These are phyloP conservation scores for Thereva nobilitata DNA, from an alignment of 2,888 invertebrate species.

Conservation along the genomic window DNA sequence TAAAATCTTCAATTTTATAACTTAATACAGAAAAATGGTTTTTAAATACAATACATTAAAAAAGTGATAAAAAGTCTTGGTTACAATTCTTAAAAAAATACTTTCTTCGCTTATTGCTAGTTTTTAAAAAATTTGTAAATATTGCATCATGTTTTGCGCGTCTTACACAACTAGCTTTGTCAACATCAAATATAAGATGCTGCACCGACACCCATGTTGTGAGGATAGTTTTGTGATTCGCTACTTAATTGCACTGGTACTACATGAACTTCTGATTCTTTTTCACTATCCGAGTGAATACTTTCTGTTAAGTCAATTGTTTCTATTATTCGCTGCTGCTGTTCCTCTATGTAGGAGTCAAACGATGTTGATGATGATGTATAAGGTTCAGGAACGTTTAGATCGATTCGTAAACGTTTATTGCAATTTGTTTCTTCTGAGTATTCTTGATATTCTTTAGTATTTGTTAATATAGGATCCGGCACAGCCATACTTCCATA, in stretches of 20 bases:
- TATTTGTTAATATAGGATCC: slow-evolving; percentile 15
- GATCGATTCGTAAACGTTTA: slow-evolving; percentile 18
- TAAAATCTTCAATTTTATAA: too few relatives aligned
- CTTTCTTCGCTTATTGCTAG: too few relatives aligned
- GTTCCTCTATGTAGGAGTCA: slow-evolving; percentile 20
- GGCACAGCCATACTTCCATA: slow-evolving; percentile 34
- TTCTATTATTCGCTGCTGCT: slow-evolving; percentile 4
- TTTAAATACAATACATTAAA: too few relatives aligned
- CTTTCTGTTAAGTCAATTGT: slow-evolving; percentile 40
- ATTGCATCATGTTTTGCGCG: too few relatives aligned
- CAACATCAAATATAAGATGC: too few relatives aligned
- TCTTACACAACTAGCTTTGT: too few relatives aligned
- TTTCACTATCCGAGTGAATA: slow-evolving; percentile 38
- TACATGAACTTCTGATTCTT: slow-evolving; percentile 35
- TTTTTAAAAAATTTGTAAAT: too few relatives aligned
- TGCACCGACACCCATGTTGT: too few relatives aligned
- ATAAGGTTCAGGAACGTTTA: slow-evolving; percentile 4
- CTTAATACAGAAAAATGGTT: too few relatives aligned
- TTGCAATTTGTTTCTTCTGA: slow-evolving; percentile 11
- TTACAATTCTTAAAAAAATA: too few relatives aligned
- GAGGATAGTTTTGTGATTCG: too few relatives aligned
- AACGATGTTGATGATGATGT: slow-evolving; percentile 11
- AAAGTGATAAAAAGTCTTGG: too few relatives aligned
- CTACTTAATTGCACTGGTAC: slow-evolving; percentile 12
- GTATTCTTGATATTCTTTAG: slow-evolving; percentile 26